Percentiles rank a stretch among this genome's conserved stretches.
Evolutionary conservation across 2,888 invertebrate species (phyloP).

Genomic region (Archips xylosteana): DNA sequence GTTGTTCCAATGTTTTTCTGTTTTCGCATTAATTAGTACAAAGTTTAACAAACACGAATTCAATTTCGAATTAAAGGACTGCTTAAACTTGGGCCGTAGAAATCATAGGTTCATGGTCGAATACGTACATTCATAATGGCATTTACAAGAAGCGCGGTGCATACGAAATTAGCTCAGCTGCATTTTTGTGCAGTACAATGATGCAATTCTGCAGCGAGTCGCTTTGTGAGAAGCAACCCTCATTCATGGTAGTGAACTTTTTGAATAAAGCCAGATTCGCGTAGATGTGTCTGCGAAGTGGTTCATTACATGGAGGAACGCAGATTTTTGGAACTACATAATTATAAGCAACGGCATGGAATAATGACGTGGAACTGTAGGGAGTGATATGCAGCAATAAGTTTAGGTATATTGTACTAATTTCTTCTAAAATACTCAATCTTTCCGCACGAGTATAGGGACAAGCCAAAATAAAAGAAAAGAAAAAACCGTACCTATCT

Average conservation of each 20-base stretch:
- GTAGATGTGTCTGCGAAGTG: constrained; percentile 60
- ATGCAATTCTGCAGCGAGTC: constrained; percentile 71
- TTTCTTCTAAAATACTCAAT: not conserved
- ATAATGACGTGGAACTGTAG: constrained; percentile 10
- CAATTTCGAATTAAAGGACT: not conserved
- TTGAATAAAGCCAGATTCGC: constrained; percentile 71
- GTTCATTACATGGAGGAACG: constrained; percentile 58
- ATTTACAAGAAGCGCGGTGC: constrained; percentile 67
- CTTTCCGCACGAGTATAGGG: not conserved
- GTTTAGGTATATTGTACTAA: too few relatives aligned
- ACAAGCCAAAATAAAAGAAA: not conserved
- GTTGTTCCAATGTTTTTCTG: constrained; percentile 1
- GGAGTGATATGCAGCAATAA: not conserved
- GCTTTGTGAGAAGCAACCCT: constrained; percentile 71
- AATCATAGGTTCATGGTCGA: constrained; percentile 51
- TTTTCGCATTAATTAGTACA: constrained; percentile 5
- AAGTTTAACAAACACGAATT: not conserved
- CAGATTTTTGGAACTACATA: constrained; percentile 23
- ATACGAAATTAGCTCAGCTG: constrained; percentile 77
- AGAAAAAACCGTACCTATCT: not conserved
- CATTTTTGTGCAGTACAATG: constrained; percentile 80
- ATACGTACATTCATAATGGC: constrained; percentile 66
- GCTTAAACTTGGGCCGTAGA: constrained; percentile 5
- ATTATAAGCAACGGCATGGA: constrained; percentile 31
- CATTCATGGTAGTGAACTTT: constrained; percentile 72